Conservation (phyloP, 2,113 vertebrate species). For the Nannospalax galili region DNA sequence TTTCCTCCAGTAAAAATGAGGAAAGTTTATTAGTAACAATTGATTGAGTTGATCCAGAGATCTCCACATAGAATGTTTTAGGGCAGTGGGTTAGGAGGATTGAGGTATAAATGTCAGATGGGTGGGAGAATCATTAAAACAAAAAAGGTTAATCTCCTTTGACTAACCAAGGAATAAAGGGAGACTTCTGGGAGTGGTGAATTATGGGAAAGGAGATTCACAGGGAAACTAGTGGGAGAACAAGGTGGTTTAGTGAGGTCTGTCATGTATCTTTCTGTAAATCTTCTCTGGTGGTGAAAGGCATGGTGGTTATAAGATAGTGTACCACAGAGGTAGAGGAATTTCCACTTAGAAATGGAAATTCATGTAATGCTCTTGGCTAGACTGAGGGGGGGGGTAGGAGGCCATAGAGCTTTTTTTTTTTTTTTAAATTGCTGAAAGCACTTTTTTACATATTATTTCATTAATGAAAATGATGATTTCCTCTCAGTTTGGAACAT, state of each 20-base stretch:
- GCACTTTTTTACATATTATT: constrained; percentile 44
- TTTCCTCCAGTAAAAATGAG: neutral
- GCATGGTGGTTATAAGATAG: neutral
- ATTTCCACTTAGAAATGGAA: neutral
- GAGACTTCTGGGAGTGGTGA: neutral
- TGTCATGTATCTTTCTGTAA: neutral
- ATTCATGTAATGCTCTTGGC: neutral
- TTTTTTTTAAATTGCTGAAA: too few species aligned
- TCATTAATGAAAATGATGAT: neutral
- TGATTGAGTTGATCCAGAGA: neutral
- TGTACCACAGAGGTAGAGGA: too few species aligned
- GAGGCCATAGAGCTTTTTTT: neutral
- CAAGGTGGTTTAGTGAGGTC: neutral
- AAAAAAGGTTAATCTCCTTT: neutral
- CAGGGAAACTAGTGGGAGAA: neutral
- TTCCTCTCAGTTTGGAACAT: constrained; percentile 25
- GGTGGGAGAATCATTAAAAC: neutral
- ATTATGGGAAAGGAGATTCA: neutral
- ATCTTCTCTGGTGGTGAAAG: neutral
- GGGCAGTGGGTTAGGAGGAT: neutral
- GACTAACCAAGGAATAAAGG: neutral
- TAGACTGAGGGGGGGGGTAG: too few species aligned
- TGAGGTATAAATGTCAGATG: neutral
- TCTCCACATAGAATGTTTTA: neutral
- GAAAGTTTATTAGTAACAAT: neutral